phyloP scores from a whole-genome alignment of 2,888 invertebrate genomes.

The Diarsia brunnea region DNA sequence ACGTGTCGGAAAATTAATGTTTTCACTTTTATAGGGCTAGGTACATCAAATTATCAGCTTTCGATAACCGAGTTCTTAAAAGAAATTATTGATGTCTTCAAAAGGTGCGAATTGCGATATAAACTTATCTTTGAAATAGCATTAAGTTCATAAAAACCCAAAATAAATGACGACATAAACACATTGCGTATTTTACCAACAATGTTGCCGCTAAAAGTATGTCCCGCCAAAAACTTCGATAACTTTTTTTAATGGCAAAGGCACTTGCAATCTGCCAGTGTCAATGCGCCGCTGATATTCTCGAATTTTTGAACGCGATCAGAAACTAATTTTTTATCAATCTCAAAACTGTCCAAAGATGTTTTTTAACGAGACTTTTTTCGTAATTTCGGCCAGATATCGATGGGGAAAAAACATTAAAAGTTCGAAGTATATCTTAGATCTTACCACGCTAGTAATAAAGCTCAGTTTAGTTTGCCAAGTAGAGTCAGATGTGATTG shows the following conservation, averaged over 20 bases:
- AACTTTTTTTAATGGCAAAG: slow-evolving; percentile 55
- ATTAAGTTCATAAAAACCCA: slow-evolving; percentile 23
- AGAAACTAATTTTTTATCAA: slow-evolving; percentile 67
- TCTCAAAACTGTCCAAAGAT: slow-evolving; percentile 77
- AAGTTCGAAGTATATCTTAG: slow-evolving; percentile 36
- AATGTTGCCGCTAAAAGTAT: slow-evolving; percentile 43
- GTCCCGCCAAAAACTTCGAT: slow-evolving; percentile 48
- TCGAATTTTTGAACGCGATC: slow-evolving; percentile 60
- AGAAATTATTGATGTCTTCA: slow-evolving; percentile 20
- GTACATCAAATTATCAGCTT: not conserved
- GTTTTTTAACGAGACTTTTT: slow-evolving; percentile 69
- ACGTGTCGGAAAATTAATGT: not conserved
- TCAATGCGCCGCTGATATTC: slow-evolving; percentile 57
- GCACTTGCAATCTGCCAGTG: slow-evolving; percentile 60
- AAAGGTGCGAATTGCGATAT: slow-evolving; percentile 41
- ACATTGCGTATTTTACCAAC: slow-evolving; percentile 25
- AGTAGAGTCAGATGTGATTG: slow-evolving; percentile 86
- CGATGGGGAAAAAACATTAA: slow-evolving; percentile 71
- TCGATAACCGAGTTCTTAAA: not conserved
- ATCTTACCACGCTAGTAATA: slow-evolving; percentile 42
- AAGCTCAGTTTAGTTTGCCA: slow-evolving; percentile 65
- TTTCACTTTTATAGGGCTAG: not conserved
- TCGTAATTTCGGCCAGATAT: slow-evolving; percentile 80
- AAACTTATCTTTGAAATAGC: slow-evolving; percentile 33
- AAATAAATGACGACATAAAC: slow-evolving; percentile 25